Evolutionary conservation across 1,140 invertebrate species (phyloP).

Genomic region (Tyrophagus putrescentiae): DNA sequence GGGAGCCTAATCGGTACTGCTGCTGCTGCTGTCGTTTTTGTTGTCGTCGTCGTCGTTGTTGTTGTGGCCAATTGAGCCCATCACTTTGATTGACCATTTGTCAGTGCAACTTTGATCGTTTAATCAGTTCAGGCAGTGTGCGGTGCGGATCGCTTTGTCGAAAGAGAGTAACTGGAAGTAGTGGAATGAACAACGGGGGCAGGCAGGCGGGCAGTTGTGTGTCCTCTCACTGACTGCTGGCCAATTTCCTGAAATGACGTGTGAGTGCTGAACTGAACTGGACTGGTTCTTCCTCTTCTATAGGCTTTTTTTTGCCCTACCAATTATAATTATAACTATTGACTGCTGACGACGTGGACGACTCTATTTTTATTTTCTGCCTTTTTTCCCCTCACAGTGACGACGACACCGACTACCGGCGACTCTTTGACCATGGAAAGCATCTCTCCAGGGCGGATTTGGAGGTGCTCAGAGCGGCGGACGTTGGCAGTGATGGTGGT

Average conservation of each 20-base stretch:
- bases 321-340: background rate
- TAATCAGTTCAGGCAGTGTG: too few relatives aligned
- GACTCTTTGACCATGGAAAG: slow-evolving; percentile 1
- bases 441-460: background rate
- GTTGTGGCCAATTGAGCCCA: too few relatives aligned
- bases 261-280: background rate
- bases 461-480: background rate
- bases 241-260: background rate
- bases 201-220: background rate
- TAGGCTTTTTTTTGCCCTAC: background rate
- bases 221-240: background rate
- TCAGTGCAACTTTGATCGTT: too few relatives aligned
- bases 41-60: background rate
- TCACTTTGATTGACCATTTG: too few relatives aligned
- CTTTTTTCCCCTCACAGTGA: background rate
- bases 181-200: too few relatives aligned
- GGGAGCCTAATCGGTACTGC: background rate
- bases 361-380: background rate
- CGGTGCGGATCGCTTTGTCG: too few relatives aligned
- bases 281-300: background rate
- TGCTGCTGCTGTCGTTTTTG: background rate
- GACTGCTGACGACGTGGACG: background rate
- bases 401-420: background rate
- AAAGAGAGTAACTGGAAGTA: too few relatives aligned
- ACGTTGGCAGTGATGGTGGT: too few relatives aligned